phyloP scores from a whole-genome alignment of 2,113 vertebrate genomes.

The Sprattus sprattus region DNA sequence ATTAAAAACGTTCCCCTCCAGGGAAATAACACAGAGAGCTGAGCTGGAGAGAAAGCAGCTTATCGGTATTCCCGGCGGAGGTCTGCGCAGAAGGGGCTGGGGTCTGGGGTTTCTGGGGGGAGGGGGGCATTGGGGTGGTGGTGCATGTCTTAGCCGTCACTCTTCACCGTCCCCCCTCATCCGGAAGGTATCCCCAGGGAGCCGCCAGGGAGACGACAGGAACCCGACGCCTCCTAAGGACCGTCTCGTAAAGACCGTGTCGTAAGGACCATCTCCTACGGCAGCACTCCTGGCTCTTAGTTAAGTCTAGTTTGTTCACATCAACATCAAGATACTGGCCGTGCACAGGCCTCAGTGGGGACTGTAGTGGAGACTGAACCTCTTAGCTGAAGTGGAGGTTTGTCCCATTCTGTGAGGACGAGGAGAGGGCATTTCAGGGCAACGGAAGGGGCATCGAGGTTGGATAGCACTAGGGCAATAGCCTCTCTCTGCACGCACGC shows the following conservation, averaged over 20 bases:
- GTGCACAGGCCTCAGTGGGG: neutral
- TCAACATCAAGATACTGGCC: neutral
- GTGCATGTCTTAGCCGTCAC: neutral
- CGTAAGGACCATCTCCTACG: neutral
- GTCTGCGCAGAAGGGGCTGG: neutral
- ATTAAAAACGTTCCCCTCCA: conserved; percentile 29
- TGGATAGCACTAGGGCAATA: no score
- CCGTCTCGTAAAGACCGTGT: neutral
- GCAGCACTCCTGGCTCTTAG: neutral
- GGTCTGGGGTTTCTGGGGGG: neutral
- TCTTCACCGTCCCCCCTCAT: neutral
- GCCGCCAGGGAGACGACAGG: neutral
- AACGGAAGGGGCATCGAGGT: neutral
- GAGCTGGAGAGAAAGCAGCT: conserved; percentile 21
- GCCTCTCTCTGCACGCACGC: no score
- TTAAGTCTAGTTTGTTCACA: neutral
- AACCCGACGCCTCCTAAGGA: neutral
- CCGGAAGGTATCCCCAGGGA: conserved; percentile 9
- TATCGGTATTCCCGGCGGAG: conserved; percentile 20
- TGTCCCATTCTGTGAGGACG: neutral
- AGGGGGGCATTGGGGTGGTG: neutral
- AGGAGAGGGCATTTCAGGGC: neutral
- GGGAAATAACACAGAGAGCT: conserved; percentile 21
- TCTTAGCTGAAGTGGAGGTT: neutral
- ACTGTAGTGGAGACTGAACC: neutral